Evolutionary conservation across 2,797 vertebrate species (phyloP), one percentile per base, ranked within the genome.

Genomic region (Sus cebifrons): DNA sequence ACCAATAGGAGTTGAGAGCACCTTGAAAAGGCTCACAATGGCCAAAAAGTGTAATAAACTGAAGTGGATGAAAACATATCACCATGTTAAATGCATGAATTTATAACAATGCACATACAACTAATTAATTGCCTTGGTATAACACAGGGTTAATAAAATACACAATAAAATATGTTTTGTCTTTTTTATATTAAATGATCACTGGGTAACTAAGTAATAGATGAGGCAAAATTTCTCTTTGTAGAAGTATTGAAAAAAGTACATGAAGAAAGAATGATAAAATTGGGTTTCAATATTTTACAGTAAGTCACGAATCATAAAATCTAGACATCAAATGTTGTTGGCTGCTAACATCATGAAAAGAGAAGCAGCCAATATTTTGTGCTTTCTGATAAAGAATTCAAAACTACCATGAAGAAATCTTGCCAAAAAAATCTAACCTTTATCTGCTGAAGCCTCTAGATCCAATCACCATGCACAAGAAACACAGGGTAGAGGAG

Each of bases 211-310:
- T 95, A 79, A 64, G n/a, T 56, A 93, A 93, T 49, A 74, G 36
- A 70, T 58, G 10, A 87, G 27, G 17, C 21, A 75, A 60, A 81
- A 11, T 81, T 91, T 89, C 23, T 74, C 15, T 90, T 87, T 79
- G 20, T 65, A 49, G 52, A 85, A 93, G 17, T 71, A 93, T 27
- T 40, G 10, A 17, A 71, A 71, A 5, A 82, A 79, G 62, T 68
- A 71, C 70, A 77, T n/a, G 25, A 58, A 90, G 62, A 83, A 60
- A 81, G n/a, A 89, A 17, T 68, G 29, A 92, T 54, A 32, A 83
- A 92, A 87, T 56, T 93, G 10, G 5, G 17, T 67, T 73, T 79
- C 52, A 70, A 36, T 88, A 75, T 95, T 96, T 93, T 86, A 77
- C 12, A 71, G 14, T 23, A 56, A 84, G 1, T 20, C 56, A 86